Conservation (phyloP, 1,140 invertebrate species). For the Drosophila parvula region DNA sequence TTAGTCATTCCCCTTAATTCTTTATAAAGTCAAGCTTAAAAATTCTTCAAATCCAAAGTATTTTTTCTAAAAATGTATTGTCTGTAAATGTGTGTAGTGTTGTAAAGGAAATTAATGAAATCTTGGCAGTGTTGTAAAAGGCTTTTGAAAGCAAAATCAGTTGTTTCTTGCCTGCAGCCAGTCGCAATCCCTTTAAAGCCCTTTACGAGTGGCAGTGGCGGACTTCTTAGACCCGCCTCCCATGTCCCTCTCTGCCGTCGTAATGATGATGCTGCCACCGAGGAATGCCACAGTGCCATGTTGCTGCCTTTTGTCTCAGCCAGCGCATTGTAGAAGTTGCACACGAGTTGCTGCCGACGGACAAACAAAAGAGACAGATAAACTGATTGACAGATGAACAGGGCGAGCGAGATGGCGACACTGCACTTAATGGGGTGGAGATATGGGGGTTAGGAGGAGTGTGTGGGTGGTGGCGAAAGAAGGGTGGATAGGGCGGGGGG, state of each 20-base stretch:
- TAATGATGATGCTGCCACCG: constrained; percentile 1
- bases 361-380: constrained; percentile 52
- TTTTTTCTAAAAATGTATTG: neutral
- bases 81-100: neutral
- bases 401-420: constrained; percentile 18
- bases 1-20: no score
- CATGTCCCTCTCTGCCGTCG: neutral
- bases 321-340: constrained; percentile 49
- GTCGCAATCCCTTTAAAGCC: neutral
- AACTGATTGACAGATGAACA: constrained; percentile 54
- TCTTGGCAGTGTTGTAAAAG: neutral
- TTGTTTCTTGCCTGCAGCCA: neutral
- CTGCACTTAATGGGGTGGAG: constrained; percentile 34
- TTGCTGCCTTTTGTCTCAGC: constrained; percentile 61
- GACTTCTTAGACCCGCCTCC: neutral
- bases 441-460: neutral
- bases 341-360: constrained; percentile 43
- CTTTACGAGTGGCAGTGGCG: neutral
- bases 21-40: no score
- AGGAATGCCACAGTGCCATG: constrained; percentile 27
- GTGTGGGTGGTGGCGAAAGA: neutral
- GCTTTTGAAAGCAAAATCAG: neutral
- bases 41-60: no score
- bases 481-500: constrained; percentile 5
- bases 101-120: neutral